Evolutionary conservation across 1,140 invertebrate species (phyloP).

Genomic region (Spodoptera frugiperda): DNA sequence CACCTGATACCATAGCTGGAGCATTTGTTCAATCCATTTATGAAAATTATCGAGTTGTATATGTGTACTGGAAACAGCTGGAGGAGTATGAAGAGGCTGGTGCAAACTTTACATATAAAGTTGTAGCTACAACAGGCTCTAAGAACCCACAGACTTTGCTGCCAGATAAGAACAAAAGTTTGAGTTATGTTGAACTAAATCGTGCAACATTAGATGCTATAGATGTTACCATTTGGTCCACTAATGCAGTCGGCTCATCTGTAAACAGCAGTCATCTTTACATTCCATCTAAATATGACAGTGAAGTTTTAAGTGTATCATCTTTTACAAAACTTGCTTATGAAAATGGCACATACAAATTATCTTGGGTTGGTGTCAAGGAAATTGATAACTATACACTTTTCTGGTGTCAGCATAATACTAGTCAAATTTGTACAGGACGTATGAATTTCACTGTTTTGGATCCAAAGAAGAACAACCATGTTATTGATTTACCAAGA

Average conservation of each 20-base stretch:
- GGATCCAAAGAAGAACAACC: slow-evolving; percentile 66
- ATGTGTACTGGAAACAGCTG: slow-evolving; percentile 91
- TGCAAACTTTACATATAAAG: slow-evolving; percentile 77
- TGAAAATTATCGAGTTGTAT: slow-evolving; percentile 86
- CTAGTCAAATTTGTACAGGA: slow-evolving; percentile 72
- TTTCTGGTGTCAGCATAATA: slow-evolving; percentile 89
- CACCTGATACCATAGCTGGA: slow-evolving; percentile 88
- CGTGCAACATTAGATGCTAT: slow-evolving; percentile 70
- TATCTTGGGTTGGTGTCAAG: slow-evolving; percentile 89
- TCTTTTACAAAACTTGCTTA: slow-evolving; percentile 89
- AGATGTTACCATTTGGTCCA: slow-evolving; percentile 82
- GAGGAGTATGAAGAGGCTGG: slow-evolving; percentile 86
- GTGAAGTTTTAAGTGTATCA: slow-evolving; percentile 87
- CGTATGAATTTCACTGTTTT: slow-evolving; percentile 75
- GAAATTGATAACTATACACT: slow-evolving; percentile 88
- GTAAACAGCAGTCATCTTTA: slow-evolving; percentile 86
- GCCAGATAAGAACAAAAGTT: slow-evolving; percentile 75
- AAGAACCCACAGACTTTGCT: slow-evolving; percentile 60
- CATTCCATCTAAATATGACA: slow-evolving; percentile 87
- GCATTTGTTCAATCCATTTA: slow-evolving; percentile 88
- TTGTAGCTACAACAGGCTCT: slow-evolving; percentile 62
- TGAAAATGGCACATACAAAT: slow-evolving; percentile 89
- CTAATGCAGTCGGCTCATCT: slow-evolving; percentile 87
- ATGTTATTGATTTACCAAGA: slow-evolving; percentile 75
- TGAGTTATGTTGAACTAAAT: slow-evolving; percentile 72